Evolutionary conservation across 2,113 vertebrate genomes (phyloP).

Genomic region (Xyrauchen texanus): DNA sequence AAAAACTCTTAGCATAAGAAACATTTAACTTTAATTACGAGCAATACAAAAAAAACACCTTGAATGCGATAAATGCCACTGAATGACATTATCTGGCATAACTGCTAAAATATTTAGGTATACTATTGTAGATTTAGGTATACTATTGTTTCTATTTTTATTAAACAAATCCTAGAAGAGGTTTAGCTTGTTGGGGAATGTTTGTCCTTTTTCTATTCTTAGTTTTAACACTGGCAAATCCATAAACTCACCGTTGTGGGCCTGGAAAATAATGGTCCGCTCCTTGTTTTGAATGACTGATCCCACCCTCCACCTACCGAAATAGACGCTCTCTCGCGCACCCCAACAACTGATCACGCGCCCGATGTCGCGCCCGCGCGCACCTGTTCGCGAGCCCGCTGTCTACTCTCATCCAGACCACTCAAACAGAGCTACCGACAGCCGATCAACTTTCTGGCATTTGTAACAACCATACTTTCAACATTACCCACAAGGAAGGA

Average conservation of each 20-base stretch:
- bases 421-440: not conserved
- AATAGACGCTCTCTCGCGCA: conserved; percentile 66
- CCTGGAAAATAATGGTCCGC: not conserved
- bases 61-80: not conserved
- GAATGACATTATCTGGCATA: no score
- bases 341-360: conserved; percentile 65
- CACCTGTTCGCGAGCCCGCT: conserved; percentile 42
- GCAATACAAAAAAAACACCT: not conserved
- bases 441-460: not conserved
- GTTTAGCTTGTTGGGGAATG: no score
- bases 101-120: no score
- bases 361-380: conserved; percentile 62
- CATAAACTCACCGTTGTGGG: not conserved
- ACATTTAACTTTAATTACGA: not conserved
- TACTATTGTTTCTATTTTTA: no score
- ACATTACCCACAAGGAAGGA: not conserved
- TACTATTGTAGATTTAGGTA: no score
- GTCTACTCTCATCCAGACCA: not conserved
- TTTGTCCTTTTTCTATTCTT: no score
- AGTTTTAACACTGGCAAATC: not conserved
- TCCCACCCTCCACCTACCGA: conserved; percentile 62
- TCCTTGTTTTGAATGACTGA: conserved; percentile 9
- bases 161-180: no score
- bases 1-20: not conserved
- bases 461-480: not conserved